Base-by-base conservation (phyloP, 2,797 vertebrate species). In the Taeniopygia guttata region DNA sequence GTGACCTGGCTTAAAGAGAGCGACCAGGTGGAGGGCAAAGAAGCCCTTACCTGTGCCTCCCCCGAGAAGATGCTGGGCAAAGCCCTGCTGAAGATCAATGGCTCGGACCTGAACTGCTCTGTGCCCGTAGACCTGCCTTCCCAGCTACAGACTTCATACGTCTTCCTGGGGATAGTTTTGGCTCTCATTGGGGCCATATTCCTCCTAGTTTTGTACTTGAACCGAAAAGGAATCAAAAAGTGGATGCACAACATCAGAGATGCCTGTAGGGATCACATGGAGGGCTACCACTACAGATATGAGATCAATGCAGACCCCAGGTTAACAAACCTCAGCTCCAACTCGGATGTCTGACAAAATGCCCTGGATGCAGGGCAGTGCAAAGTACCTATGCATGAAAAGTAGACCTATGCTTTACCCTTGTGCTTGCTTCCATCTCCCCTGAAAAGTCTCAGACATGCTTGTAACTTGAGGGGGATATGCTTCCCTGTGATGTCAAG, bases 261-360 rank as follows among this genome's bases (percentile, higher is more conserved):
- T 58, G 99, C 99, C 70, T 99, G 99, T 97, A 98, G 99, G 97
- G 99, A 99, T 98, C 99, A 99, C 97, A 99, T 99, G 99, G 99
- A 99, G 96, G 99, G 99, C n/a, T 99, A 99, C 96, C 99, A 99
- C 97, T 99, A 99, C 98, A 98, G 99, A 97, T 99, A 99, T 0
- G 99, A 99, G 97, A 99, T 99, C 88, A 99, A 99, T 80, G 98
- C 99, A 14, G 99, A 99, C 96, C 99, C 99, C 23, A 98, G 99
- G 76, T 96, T 99, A 94, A 99, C 99, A 96, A 99, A 99, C 97
- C 98, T 99, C 93, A 99, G 99, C 97, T 98, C 99, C 95, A 99
- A 99, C 95, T 99, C 99, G 0, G 99, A 99, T 58, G 98, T 99
- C 96, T 99, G 98, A 99, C 97, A 7, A 72, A 76, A 55, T 7